Evolutionary conservation across 1,140 invertebrate species (phyloP), one percentile per base, ranked within the genome.

Genomic region (Phortica variegata): DNA sequence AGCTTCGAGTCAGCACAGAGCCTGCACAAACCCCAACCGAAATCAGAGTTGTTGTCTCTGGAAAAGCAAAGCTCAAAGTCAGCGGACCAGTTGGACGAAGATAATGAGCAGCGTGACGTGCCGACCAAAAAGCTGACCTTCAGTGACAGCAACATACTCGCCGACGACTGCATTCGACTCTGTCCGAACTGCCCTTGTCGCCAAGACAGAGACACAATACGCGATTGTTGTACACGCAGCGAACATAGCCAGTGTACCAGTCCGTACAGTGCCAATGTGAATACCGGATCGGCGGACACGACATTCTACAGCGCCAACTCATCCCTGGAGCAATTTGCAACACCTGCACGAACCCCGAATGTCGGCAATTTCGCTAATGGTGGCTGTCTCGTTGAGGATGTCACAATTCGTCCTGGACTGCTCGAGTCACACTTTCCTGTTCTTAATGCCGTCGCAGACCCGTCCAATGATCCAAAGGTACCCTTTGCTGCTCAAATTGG

Each of bases 391-490:
- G 42, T 54, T 34, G 61, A 60, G 20, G 52, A 53, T 49, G 58
- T 58, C 15, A 47, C 65, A 6, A 70, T 69, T 40, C 62, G 61
- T 34, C 59, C 62, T 2, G 74, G 73, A 20, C 61, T 76, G 2
- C 52, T 76, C 3, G 74, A 76, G 40, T 76, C 74, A 10, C 74
- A 76, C 41, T 76, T 76, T 46, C 74, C 74, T 2, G 55, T 73
- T 3, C 43, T 37, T 19, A 41, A 37, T 33, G 39, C 38, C 21
- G 31, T 8, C 19, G n/a, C n/a, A n/a, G 23, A 26, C 33, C 36
- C 17, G 32, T 33, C 26, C 37, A 50, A 33, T 18, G 9, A 45
- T 31, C 48, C 34, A 12, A 23, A 44, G 12, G 21, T n/a, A n/a
- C n/a, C n/a, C n/a, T n/a, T 33, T 16, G 13, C 16, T 34, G 42